These are phyloP conservation scores for Malacoraja senta DNA, from an alignment of 2,797 vertebrate genomes.

Conservation along the genomic window DNA sequence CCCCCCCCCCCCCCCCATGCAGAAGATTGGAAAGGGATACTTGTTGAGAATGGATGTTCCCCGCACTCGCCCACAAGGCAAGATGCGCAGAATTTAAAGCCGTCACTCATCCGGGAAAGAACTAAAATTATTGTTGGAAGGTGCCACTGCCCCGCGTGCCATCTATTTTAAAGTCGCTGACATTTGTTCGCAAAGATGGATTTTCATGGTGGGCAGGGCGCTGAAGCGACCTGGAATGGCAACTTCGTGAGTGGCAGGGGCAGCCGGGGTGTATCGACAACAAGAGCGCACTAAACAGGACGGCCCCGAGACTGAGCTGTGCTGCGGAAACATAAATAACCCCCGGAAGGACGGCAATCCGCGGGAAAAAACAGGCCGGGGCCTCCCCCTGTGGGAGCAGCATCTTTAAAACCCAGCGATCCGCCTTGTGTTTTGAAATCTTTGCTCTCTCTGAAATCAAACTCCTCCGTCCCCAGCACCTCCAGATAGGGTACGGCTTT, in stretches of 20 bases:
- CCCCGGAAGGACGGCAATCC: background rate
- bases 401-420: background rate
- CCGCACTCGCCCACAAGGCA: background rate
- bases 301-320: background rate
- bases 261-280: background rate
- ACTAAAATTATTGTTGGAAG: background rate
- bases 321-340: background rate
- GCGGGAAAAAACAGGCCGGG: background rate
- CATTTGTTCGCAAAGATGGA: background rate
- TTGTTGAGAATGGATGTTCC: background rate
- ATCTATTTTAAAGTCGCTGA: conserved; percentile 17
- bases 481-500: background rate
- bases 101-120: background rate
- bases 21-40: background rate
- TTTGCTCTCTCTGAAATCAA: background rate
- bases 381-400: background rate
- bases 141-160: background rate
- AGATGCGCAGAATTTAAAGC: background rate
- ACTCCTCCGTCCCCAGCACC: background rate
- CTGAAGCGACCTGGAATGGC: background rate
- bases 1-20: too few species aligned
- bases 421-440: background rate
- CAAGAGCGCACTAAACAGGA: background rate
- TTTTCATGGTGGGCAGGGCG: background rate
- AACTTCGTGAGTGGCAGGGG: background rate